phyloP scores from a whole-genome alignment of 1,140 invertebrate species.

The Trialeurodes vaporariorum region DNA sequence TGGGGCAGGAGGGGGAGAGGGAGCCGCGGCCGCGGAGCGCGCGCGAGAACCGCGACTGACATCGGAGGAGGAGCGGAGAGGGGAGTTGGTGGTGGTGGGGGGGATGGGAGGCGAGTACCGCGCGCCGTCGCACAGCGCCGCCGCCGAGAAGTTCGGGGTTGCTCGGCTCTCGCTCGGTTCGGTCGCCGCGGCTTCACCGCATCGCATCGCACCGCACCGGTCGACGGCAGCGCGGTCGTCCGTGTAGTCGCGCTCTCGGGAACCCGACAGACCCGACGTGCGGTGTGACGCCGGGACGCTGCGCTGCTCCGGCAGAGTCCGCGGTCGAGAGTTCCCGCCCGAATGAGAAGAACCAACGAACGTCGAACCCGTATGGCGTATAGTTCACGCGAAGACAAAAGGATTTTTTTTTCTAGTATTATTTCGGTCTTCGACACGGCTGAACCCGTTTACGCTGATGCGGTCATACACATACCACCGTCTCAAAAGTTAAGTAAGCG shows the following conservation, averaged over 20 bases:
- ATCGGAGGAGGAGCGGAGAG: not conserved
- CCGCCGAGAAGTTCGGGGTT: too few relatives aligned
- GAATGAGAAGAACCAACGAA: not conserved
- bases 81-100: too few relatives aligned
- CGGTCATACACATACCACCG: too few relatives aligned
- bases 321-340: not conserved
- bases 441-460: too few relatives aligned
- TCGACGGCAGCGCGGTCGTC: not conserved
- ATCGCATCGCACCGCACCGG: not conserved
- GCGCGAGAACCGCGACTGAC: not conserved
- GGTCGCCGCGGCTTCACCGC: not conserved
- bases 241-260: not conserved
- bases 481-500: too few relatives aligned
- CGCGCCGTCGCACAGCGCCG: not conserved
- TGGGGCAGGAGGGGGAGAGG: not conserved
- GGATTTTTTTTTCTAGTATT: too few relatives aligned
- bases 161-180: not conserved
- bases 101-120: too few relatives aligned
- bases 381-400: too few relatives aligned
- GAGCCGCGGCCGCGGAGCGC: not conserved
- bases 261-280: too few relatives aligned
- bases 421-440: too few relatives aligned
- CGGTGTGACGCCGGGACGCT: too few relatives aligned
- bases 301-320: not conserved
- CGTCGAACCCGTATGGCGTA: too few relatives aligned